Conservation (phyloP, 2,797 vertebrate species). For the Botia kubotai region DNA sequence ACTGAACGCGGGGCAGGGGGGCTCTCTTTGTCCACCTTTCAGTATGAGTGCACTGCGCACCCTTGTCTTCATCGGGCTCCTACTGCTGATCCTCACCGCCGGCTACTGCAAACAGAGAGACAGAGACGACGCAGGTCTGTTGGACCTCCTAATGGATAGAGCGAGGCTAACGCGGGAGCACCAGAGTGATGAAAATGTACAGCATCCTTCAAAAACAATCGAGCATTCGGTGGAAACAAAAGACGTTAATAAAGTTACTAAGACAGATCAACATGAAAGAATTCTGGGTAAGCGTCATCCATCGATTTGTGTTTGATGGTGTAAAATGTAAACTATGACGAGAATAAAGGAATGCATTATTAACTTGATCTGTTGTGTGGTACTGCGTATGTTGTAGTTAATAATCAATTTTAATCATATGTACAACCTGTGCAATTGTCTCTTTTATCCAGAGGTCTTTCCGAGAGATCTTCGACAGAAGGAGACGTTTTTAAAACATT, state of each 20-base stretch:
- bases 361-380: conserved; percentile 12
- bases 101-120: conserved; percentile 76
- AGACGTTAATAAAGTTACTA: conserved; percentile 68
- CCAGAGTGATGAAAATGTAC: conserved; percentile 68
- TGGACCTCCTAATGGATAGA: conserved; percentile 82
- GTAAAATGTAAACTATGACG: conserved; percentile 42
- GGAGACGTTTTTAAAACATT: conserved; percentile 89
- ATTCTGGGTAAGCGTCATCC: conserved; percentile 75
- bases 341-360: background rate
- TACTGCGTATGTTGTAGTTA: conserved; percentile 59
- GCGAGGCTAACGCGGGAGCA: conserved; percentile 77
- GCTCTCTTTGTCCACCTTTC: conserved; percentile 53
- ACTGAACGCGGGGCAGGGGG: conserved; percentile 51
- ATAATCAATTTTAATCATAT: background rate
- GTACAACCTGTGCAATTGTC: background rate
- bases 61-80: conserved; percentile 76
- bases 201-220: conserved; percentile 68
- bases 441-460: conserved; percentile 78
- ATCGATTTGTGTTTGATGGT: background rate
- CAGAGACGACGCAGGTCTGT: conserved; percentile 71
- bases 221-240: conserved; percentile 74
- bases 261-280: conserved; percentile 76
- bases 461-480: conserved; percentile 87
- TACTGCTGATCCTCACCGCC: conserved; percentile 81
- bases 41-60: conserved; percentile 76